phyloP scores from a whole-genome alignment of 2,113 vertebrate species.

The Protobothrops mucrosquamatus region DNA sequence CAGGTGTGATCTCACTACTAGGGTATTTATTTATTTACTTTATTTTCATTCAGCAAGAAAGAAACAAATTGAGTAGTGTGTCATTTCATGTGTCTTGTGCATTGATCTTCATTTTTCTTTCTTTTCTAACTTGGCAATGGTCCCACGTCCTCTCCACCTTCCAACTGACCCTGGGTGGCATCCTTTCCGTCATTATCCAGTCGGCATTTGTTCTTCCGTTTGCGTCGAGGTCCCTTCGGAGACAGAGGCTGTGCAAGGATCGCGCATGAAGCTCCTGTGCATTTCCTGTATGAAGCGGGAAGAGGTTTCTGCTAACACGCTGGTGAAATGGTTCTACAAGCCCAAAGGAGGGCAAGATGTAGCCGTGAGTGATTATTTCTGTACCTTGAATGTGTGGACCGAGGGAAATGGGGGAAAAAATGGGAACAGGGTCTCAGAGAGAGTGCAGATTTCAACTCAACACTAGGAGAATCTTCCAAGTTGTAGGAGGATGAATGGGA shows the following conservation, averaged over 20 bases:
- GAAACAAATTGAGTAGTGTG: rapidly evolving
- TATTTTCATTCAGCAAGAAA: neutral
- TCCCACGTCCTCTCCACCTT: neutral
- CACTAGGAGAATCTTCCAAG: neutral
- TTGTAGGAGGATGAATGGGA: neutral
- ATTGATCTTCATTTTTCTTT: neutral
- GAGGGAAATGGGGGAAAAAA: neutral
- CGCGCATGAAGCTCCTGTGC: constrained; percentile 86
- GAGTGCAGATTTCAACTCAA: neutral
- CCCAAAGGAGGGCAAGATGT: constrained; percentile 60
- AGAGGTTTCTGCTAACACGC: constrained; percentile 81
- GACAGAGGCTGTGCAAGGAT: constrained; percentile 84
- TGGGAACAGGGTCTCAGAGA: neutral
- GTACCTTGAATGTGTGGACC: neutral
- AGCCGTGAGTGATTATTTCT: constrained; percentile 70
- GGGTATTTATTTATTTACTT: neutral
- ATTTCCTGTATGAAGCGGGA: constrained; percentile 94
- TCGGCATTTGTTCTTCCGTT: constrained; percentile 75
- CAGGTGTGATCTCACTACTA: no score
- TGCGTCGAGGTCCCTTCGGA: constrained; percentile 90
- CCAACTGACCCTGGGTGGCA: neutral
- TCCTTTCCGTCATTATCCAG: constrained; percentile 60
- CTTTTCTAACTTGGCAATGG: neutral
- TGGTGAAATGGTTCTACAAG: constrained; percentile 87
- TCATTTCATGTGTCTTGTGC: constrained; percentile 20